Base-by-base conservation (phyloP, 2,113 vertebrate genomes). In the Tetraodon nigroviridis region DNA sequence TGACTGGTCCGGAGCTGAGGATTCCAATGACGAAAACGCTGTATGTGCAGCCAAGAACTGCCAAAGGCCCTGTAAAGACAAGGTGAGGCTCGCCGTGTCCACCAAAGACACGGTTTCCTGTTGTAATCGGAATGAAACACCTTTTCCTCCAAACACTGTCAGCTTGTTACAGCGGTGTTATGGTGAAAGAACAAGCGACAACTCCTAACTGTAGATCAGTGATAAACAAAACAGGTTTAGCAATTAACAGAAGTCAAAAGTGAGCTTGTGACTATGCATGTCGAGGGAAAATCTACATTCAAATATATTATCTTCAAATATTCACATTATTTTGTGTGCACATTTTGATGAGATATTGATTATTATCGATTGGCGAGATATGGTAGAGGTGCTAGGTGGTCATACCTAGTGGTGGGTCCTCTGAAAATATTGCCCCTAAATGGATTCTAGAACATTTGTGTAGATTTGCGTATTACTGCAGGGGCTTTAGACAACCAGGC, bases 1-100 rank as follows among this genome's bases (percentile, higher is more conserved):
- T 0, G 97, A 99, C 76, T 99, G 97, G 97, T 99, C 97, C 0
- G 97, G 96, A 29, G 97, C 97, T 0, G 97, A 99, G 20, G 97
- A 99, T 53, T 99, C 97, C 0, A 97, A 98, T 19, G 97, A 99
- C 0, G 97, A 98, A 81, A 98, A 98, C 0, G 97, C 97, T 0
- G 94, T 99, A 3, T 99, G 97, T 10, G 95, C 97, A 0, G 92
- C 96, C 2, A 95, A 95, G 64, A 96, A 94, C 90, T 99, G 97
- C 82, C 95, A 97, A 66, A 89, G 96, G 46, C 97, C 97, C 17
- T 99, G 96, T 86, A 98, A 97, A 80, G 97, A 99, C 75, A 98
- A 99, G 90, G 97, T 99, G 83, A 92, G 93, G 2, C 46, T 18
- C 7, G 1, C 16, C 14, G 16, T 24, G 13, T 17, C 17, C 3